phyloP scores from a whole-genome alignment of 2,113 vertebrate genomes.

The Odontesthes bonariensis region DNA sequence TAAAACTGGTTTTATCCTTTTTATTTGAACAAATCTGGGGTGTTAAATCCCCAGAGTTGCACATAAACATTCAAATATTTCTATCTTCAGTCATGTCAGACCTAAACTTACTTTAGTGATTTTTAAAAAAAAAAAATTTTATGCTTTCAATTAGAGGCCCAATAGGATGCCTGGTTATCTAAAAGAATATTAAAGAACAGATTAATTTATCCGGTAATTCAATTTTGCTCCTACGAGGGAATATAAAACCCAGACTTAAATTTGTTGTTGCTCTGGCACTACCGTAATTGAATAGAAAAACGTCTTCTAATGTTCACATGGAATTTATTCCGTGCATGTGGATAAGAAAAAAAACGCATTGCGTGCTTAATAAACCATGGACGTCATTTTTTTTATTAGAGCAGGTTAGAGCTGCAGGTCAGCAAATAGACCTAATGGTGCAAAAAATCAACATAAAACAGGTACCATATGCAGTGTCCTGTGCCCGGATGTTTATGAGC shows the following conservation, averaged over 20 bases:
- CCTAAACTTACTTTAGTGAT: too few relatives aligned
- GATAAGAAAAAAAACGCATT: slow-evolving; percentile 61
- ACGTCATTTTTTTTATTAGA: slow-evolving; percentile 57
- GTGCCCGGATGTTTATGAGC: slow-evolving; percentile 75
- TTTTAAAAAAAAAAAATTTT: too few relatives aligned
- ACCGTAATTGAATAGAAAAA: slow-evolving; percentile 18
- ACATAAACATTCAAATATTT: too few relatives aligned
- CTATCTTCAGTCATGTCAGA: too few relatives aligned
- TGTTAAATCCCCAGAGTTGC: too few relatives aligned
- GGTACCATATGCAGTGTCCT: slow-evolving; percentile 72
- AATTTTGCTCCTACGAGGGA: background rate
- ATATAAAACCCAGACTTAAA: slow-evolving; percentile 1
- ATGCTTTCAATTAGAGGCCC: too few relatives aligned
- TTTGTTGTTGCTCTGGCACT: background rate
- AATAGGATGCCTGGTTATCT: background rate
- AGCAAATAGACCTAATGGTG: slow-evolving; percentile 79
- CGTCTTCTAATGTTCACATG: slow-evolving; percentile 14
- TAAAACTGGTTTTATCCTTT: too few relatives aligned
- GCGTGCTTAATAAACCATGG: slow-evolving; percentile 66
- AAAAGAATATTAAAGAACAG: background rate
- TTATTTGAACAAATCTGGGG: too few relatives aligned
- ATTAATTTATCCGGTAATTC: background rate
- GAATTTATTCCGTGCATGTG: slow-evolving; percentile 54
- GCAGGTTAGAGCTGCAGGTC: slow-evolving; percentile 69
- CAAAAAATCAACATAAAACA: slow-evolving; percentile 79